Conservation (phyloP, 2,888 invertebrate genomes). For the Cephonodes hylas region DNA sequence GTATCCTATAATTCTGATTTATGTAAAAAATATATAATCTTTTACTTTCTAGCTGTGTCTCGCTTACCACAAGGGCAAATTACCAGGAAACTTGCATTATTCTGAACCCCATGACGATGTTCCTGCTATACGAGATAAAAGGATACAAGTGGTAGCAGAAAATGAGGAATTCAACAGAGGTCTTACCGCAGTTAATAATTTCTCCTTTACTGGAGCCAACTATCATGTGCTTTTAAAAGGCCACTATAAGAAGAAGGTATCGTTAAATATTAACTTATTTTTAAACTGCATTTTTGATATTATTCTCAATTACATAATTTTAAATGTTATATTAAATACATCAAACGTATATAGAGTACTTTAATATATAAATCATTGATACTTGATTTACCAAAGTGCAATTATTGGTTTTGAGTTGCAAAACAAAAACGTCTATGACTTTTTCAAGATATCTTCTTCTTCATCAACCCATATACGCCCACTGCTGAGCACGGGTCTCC, state of each 20-base stretch:
- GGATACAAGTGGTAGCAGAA: constrained; percentile 38
- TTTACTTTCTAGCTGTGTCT: constrained; percentile 37
- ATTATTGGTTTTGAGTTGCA: too few species aligned
- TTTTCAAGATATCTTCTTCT: too few species aligned
- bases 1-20: not conserved
- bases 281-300: not conserved
- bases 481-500: too few species aligned
- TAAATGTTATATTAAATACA: too few species aligned
- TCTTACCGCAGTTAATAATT: constrained; percentile 46
- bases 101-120: constrained; percentile 33
- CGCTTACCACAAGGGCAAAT: constrained; percentile 40
- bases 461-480: too few species aligned
- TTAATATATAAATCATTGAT: too few species aligned
- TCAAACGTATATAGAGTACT: too few species aligned
- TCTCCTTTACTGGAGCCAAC: constrained; percentile 48
- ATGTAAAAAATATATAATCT: not conserved
- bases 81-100: constrained; percentile 49
- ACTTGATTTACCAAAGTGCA: too few species aligned
- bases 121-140: constrained; percentile 34
- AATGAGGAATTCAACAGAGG: constrained; percentile 35
- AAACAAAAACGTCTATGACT: too few species aligned
- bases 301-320: too few species aligned
- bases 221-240: constrained; percentile 53
- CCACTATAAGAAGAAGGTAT: constrained; percentile 51
- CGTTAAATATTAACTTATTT: not conserved